Evolutionary conservation across 2,113 vertebrate species (phyloP).

Genomic region (Sinocyclocheilus anshuiensis): DNA sequence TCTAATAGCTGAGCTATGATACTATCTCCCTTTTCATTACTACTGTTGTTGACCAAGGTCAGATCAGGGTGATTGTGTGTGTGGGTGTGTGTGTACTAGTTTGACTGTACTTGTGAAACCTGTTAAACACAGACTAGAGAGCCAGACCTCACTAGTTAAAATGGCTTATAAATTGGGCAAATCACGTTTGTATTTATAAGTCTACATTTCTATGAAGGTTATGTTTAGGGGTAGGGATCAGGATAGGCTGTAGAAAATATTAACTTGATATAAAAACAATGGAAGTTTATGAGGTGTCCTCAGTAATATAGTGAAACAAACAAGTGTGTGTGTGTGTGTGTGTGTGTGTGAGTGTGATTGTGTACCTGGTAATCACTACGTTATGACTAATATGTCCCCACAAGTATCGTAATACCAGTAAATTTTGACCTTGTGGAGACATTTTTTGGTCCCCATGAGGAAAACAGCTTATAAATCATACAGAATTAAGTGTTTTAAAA

Average conservation of each 20-base stretch:
- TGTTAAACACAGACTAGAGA: background rate
- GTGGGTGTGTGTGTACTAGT: background rate
- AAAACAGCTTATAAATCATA: too few species aligned
- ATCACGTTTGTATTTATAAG: background rate
- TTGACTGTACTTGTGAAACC: background rate
- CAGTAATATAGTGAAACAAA: background rate
- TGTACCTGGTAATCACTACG: too few species aligned
- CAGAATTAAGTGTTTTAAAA: too few species aligned
- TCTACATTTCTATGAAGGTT: background rate
- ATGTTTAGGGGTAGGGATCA: background rate
- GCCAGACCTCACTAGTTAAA: background rate
- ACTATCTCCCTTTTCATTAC: background rate
- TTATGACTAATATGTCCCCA: too few species aligned
- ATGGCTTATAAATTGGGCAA: background rate
- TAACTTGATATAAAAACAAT: background rate
- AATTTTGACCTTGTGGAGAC: too few species aligned
- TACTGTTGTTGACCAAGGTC: background rate
- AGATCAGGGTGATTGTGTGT: background rate
- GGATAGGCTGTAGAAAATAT: background rate
- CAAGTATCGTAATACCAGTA: too few species aligned
- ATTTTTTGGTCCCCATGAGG: too few species aligned
- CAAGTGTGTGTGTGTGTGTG: background rate
- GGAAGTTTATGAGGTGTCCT: background rate
- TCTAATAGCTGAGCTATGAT: background rate
- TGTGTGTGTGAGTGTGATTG: background rate